phyloP scores from a whole-genome alignment of 1,140 invertebrate species.

The Drosophila miranda region DNA sequence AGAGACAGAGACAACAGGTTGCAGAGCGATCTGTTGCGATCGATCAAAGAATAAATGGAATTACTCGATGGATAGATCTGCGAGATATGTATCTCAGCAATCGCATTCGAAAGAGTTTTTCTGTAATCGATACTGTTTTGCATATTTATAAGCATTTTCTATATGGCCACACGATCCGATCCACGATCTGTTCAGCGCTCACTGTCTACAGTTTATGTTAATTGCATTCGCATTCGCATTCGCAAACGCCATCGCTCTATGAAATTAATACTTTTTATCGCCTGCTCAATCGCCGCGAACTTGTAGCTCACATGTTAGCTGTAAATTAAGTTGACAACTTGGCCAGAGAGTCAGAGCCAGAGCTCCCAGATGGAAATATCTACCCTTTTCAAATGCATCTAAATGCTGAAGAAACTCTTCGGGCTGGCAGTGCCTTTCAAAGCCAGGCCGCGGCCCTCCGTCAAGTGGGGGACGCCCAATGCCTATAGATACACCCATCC shows the following conservation, averaged over 20 bases:
- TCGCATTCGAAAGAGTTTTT: constrained; percentile 19
- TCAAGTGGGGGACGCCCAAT: constrained; percentile 27
- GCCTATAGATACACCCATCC: constrained; percentile 2
- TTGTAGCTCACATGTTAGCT: constrained; percentile 81
- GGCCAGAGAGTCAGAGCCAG: neutral
- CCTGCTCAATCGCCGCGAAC: constrained; percentile 77
- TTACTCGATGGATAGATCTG: constrained; percentile 29
- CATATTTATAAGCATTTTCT: constrained; percentile 72
- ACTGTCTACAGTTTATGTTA: constrained; percentile 69
- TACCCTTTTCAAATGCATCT: no score
- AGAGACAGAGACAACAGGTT: constrained; percentile 25
- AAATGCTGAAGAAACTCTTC: no score
- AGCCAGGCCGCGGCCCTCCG: constrained; percentile 5
- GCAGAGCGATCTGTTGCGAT: constrained; percentile 27
- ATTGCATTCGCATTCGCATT: constrained; percentile 57
- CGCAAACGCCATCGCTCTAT: constrained; percentile 42
- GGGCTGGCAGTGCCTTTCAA: no score
- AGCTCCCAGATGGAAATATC: no score
- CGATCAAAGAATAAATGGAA: constrained; percentile 26
- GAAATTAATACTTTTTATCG: constrained; percentile 81
- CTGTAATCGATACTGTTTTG: constrained; percentile 75
- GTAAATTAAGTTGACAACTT: constrained; percentile 81
- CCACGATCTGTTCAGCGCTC: constrained; percentile 1
- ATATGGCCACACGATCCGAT: constrained; percentile 13
- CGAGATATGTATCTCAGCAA: constrained; percentile 40